These are phyloP conservation scores for Exocentrus adspersus DNA, from an alignment of 2,888 invertebrate species.

Conservation along the genomic window DNA sequence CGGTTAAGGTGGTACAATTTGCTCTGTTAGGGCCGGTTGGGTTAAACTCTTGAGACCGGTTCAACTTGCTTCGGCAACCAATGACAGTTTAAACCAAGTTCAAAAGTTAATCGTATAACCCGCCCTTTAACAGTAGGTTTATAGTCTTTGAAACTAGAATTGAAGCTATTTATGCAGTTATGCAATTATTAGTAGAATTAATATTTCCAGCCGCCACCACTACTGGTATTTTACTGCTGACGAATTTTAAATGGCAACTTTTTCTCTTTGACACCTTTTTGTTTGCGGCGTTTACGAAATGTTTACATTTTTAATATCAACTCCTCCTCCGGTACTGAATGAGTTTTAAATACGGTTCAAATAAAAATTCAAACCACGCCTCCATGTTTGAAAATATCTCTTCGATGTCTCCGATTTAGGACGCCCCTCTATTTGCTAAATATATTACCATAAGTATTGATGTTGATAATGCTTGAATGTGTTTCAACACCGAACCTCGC, in stretches of 20 bases:
- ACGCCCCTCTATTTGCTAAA: constrained; percentile 28
- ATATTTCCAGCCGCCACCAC: no score
- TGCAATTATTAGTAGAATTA: no score
- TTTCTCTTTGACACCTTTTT: neutral
- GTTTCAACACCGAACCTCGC: neutral
- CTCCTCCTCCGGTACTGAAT: constrained; percentile 18
- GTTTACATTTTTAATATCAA: constrained; percentile 25
- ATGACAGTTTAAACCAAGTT: no score
- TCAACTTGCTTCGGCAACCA: no score
- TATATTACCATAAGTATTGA: constrained; percentile 14
- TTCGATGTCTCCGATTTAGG: constrained; percentile 2
- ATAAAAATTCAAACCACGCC: constrained; percentile 28
- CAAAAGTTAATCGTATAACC: no score
- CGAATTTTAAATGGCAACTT: constrained; percentile 1
- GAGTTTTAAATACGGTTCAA: constrained; percentile 19
- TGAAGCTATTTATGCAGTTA: no score
- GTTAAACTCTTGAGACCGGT: no score
- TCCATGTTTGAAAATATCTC: constrained; percentile 17
- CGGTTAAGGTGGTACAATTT: no score
- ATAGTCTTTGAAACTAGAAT: no score
- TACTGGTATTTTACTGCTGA: neutral
- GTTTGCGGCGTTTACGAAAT: constrained; percentile 15
- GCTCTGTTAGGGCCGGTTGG: no score
- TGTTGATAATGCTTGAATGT: constrained; percentile 9
- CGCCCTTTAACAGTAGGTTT: no score